Percentiles rank a stretch among this genome's conserved stretches.
Evolutionary conservation across 2,113 vertebrate genomes (phyloP).

Genomic region (Hiodon tergisus): DNA sequence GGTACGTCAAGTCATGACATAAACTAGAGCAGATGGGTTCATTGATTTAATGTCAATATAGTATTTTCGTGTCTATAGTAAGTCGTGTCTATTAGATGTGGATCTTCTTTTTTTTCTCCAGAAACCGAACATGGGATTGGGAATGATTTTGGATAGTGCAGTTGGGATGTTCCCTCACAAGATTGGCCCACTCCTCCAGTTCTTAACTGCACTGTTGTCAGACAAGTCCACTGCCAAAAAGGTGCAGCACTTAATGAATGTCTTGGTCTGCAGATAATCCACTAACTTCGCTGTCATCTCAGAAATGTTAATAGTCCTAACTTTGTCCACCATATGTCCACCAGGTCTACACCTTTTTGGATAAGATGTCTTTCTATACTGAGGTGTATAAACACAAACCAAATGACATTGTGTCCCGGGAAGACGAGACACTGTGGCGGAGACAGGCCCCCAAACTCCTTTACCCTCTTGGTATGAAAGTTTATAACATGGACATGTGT

Average conservation of each 20-base stretch:
- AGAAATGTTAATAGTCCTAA: neutral
- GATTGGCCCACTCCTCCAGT: conserved; percentile 81
- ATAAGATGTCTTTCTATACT: conserved; percentile 96
- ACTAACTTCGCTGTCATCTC: neutral
- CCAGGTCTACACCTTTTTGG: conserved; percentile 92
- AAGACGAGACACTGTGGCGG: conserved; percentile 89
- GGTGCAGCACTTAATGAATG: conserved; percentile 51
- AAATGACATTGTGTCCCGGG: conserved; percentile 78
- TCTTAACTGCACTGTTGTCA: conserved; percentile 84
- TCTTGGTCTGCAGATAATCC: neutral
- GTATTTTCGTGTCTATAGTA: neutral
- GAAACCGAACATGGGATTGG: conserved; percentile 87
- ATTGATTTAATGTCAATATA: no score
- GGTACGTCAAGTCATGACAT: no score
- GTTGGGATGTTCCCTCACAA: conserved; percentile 89
- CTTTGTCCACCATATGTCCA: neutral
- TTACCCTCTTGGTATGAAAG: conserved; percentile 78
- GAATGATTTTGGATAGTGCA: conserved; percentile 90
- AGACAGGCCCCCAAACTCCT: conserved; percentile 82
- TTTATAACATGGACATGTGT: neutral
- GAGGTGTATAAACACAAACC: conserved; percentile 90
- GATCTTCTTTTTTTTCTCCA: conserved; percentile 36
- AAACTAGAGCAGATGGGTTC: no score
- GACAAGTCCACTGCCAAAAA: conserved; percentile 92
- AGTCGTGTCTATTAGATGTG: neutral